Evolutionary conservation across 2,113 vertebrate species (phyloP), one percentile per base, ranked within the genome.

Genomic region (Sinocyclocheilus maitianheensis): DNA sequence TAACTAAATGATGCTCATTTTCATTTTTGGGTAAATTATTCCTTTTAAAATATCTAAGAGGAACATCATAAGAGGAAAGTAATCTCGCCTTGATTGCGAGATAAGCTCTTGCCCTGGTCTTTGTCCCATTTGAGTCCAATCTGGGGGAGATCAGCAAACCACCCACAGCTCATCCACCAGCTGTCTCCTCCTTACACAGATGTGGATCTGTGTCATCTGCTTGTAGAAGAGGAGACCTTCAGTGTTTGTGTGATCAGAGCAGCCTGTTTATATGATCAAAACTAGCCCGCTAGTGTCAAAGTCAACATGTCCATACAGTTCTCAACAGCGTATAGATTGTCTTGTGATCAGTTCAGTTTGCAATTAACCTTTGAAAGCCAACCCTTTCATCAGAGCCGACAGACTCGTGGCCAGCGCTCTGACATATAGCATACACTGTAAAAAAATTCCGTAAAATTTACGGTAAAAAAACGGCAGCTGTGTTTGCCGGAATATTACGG

Each of bases 81-180:
- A 58, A 78, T 26, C 26, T 26, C 26, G 77, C 58, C 22, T 80
- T 60, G 53, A 79, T n/a, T 80, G 58, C 26, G 37, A 63, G 58
- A 43, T 63, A 80, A 79, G 63, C 76, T 63, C 24, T 62, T 62
- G 71, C 40, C 37, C 48, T 63, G 58, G 55, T 80, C 77, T 60
- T 60, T 37, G 58, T 58, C 34, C 34, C 34, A 80, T n/a, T 62
- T 53, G 18, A 43, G 10, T 63, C 11, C 58, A 77, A 65, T 26
- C 84, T 85, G 84, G 65, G 65, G 63, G 7, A 71, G 48, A 85
- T 83, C 81, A 77, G 43, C n/a, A 77, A 46, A 63, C 60, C 74
- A 78, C 67, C 63, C 55, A 75, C 60, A 60, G 80, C 40, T 78
- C 53, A 75, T 24, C 74, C 40, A 86, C 40, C 81, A 86, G 76